phyloP scores from a whole-genome alignment of 2,888 invertebrate genomes.

The Pilophorus perplexus region DNA sequence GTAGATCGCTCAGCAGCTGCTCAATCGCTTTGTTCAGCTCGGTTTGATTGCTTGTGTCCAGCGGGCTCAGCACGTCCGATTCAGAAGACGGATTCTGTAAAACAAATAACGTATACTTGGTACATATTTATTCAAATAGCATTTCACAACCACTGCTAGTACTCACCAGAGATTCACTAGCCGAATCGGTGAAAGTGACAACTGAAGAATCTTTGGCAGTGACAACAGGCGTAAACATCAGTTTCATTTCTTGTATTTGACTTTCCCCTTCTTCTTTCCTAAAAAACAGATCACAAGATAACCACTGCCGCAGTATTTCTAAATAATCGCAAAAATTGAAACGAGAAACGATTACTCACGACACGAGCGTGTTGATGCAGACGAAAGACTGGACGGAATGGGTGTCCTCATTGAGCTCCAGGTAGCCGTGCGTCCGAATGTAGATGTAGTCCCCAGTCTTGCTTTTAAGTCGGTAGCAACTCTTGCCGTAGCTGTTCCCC shows the following conservation, averaged over 20 bases:
- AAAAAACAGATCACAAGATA: neutral
- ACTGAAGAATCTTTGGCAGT: constrained; percentile 43
- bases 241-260: constrained; percentile 75
- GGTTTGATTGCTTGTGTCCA: constrained; percentile 62
- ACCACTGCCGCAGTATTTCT: neutral
- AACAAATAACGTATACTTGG: too few relatives aligned
- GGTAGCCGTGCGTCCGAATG: constrained; percentile 76
- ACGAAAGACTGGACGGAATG: constrained; percentile 81
- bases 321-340: neutral
- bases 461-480: constrained; percentile 79
- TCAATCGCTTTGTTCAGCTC: constrained; percentile 70
- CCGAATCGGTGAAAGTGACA: constrained; percentile 22
- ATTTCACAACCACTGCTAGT: neutral
- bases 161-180: too few relatives aligned
- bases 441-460: constrained; percentile 83
- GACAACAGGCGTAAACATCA: constrained; percentile 61
- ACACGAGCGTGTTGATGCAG: constrained; percentile 75
- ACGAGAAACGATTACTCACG: constrained; percentile 52
- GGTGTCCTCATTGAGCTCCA: constrained; percentile 74
- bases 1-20: constrained; percentile 60
- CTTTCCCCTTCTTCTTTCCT: constrained; percentile 70
- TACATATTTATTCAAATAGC: too few relatives aligned
- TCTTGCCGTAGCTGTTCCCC: constrained; percentile 76
- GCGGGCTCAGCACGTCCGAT: constrained; percentile 15
- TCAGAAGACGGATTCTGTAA: too few relatives aligned